A percentile compares a stretch with the other conserved stretches of the same genome.
These are phyloP conservation scores for Crocidura indochinensis DNA, from an alignment of 2,797 vertebrate species.

Conservation along the genomic window DNA sequence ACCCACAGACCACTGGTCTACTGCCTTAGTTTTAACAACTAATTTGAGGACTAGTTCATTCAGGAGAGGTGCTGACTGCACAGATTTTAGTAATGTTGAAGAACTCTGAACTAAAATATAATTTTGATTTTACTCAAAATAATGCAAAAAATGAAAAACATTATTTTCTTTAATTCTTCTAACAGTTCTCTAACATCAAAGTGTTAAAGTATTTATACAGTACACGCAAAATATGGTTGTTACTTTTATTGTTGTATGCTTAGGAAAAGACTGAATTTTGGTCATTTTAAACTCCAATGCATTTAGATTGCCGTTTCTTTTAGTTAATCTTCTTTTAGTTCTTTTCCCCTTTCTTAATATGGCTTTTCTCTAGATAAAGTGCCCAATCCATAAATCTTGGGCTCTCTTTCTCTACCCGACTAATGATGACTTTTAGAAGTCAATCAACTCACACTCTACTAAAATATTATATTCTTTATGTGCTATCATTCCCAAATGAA, in stretches of 20 bases:
- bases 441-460: slow-evolving; percentile 13
- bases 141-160: not conserved
- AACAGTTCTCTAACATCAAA: slow-evolving; percentile 37
- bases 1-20: too few species aligned
- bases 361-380: not conserved
- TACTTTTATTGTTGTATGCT: slow-evolving; percentile 13
- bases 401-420: not conserved
- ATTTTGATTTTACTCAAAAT: slow-evolving; percentile 44
- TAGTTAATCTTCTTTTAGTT: too few species aligned
- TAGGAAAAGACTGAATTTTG: not conserved
- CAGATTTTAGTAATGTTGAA: not conserved
- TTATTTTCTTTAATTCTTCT: slow-evolving; percentile 15
- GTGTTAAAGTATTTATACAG: slow-evolving; percentile 24
- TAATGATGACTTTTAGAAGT: slow-evolving; percentile 44
- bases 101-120: slow-evolving; percentile 49
- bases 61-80: too few species aligned
- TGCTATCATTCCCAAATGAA: slow-evolving; percentile 15
- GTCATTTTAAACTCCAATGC: too few species aligned
- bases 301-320: too few species aligned
- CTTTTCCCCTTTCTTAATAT: not conserved
- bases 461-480: slow-evolving; percentile 1
- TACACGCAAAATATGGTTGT: slow-evolving; percentile 27
- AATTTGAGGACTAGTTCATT: too few species aligned
- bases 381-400: not conserved
- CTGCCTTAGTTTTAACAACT: too few species aligned